Base-by-base conservation (phyloP, 1,140 invertebrate species). In the Artemia franciscana region DNA sequence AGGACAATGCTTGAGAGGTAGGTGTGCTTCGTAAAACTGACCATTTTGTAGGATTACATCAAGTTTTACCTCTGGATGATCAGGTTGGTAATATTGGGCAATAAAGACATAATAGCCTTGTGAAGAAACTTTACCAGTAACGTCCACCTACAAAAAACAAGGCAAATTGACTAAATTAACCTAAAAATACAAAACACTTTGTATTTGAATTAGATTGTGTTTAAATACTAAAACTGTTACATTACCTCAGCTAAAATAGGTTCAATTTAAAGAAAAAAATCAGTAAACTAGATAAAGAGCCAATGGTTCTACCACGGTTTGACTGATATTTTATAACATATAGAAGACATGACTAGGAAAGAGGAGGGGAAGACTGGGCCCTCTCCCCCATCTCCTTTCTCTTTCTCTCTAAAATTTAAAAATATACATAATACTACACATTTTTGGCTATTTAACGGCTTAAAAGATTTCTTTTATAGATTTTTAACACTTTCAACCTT, bases 1-100 rank as follows among this genome's bases (percentile, higher is more conserved):
- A 0, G 94, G 92, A 69, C 90, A 93, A 70, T 89, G 85, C 18
- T 80, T 73, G 0, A 90, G 75, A 0, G 81, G 77, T 30, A 88
- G 73, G 59, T 78, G 78, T 0, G 86, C 86, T 70, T 88, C 83
- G 67, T 88, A 88, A 65, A 83, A 82, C 67, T 88, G 83, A n/a
- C 87, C 88, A 71, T 90, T 86, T 65, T 85, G 80, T 0, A 91
- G 76, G 0, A 86, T 70, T 1, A 86, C 81, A 58, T 85, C 79
- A 24, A 87, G 69, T 51, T 80, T 75, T 66, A 83, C 81, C 66
- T 78, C 75, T 65, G 90, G 84, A 74, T 86, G 80, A 70, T 90
- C 78, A 0, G 93, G 92, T 72, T 98, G 94, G 75, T 91, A 96
- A 72, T 96, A 98, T 67, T 98, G 92, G 0, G 97, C 79, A 5